Percentiles rank a stretch among this genome's conserved stretches.
Evolutionary conservation across 2,113 vertebrate species (phyloP).

Genomic region (Myotis brandtii): DNA sequence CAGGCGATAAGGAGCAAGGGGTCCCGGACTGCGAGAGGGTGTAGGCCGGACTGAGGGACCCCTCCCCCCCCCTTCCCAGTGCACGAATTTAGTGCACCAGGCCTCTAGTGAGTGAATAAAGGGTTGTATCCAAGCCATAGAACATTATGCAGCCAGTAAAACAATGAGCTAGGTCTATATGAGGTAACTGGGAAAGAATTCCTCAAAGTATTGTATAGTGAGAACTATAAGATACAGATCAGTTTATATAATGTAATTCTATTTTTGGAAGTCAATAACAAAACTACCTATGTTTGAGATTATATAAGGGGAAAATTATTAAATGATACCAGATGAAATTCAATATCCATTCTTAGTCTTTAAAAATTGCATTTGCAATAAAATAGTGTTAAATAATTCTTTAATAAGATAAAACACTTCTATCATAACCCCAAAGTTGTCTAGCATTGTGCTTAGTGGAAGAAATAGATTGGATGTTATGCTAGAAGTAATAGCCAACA

Average conservation of each 20-base stretch:
- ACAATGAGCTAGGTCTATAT: not conserved
- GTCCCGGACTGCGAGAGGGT: too few species aligned
- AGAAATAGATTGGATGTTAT: constrained; percentile 7
- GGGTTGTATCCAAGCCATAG: not conserved
- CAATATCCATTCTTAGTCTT: constrained; percentile 22
- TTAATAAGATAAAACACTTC: constrained; percentile 7
- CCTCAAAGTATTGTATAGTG: not conserved
- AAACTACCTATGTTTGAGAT: not conserved
- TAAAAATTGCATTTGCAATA: not conserved
- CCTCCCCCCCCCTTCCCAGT: too few species aligned
- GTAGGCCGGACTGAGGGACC: too few species aligned
- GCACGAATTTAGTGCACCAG: too few species aligned
- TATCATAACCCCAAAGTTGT: not conserved
- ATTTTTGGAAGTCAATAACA: not conserved
- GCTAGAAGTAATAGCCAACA: not conserved
- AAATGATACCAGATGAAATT: constrained; percentile 32
- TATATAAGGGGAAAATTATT: not conserved
- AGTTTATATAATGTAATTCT: not conserved
- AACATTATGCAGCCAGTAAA: constrained; percentile 30
- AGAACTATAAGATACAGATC: not conserved
- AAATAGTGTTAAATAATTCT: not conserved
- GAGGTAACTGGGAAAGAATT: not conserved
- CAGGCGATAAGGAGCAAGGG: too few species aligned
- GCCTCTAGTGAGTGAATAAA: not conserved
- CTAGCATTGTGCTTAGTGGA: not conserved